Percentiles rank a stretch among this genome's conserved stretches.
Conservation (phyloP, 2,113 vertebrate species). For the Rhagologus leucostigma region DNA sequence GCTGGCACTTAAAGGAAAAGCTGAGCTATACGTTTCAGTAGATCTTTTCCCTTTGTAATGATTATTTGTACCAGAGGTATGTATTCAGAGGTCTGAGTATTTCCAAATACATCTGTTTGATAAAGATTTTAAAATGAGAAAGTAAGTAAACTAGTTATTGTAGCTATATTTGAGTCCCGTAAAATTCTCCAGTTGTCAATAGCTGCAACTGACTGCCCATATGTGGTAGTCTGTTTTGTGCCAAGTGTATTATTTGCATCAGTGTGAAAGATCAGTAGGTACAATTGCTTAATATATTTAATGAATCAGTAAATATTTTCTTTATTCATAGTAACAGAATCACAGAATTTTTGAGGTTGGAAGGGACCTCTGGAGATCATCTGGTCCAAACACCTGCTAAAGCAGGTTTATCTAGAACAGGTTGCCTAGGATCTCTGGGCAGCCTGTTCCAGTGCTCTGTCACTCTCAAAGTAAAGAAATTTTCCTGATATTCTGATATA, state of each 20-base stretch:
- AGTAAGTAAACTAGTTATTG: neutral
- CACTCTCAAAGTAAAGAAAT: neutral
- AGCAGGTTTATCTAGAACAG: neutral
- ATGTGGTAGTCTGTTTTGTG: neutral
- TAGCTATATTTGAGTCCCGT: neutral
- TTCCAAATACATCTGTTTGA: neutral
- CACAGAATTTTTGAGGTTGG: neutral
- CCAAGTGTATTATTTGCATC: neutral
- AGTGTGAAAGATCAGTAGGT: neutral
- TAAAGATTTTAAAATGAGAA: neutral
- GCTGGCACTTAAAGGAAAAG: neutral
- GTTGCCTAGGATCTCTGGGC: neutral
- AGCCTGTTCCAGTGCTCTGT: neutral
- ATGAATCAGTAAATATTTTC: neutral
- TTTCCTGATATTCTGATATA: neutral
- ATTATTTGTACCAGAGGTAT: neutral
- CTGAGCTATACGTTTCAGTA: neutral
- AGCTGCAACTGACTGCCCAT: neutral
- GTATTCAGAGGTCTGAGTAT: neutral
- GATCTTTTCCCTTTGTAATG: neutral
- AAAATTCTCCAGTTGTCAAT: neutral
- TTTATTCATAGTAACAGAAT: neutral
- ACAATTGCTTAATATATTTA: neutral
- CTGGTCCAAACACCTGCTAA: neutral
- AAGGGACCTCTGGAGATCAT: neutral